Conservation (phyloP, 2,888 invertebrate genomes). For the Leuctra nigra region DNA sequence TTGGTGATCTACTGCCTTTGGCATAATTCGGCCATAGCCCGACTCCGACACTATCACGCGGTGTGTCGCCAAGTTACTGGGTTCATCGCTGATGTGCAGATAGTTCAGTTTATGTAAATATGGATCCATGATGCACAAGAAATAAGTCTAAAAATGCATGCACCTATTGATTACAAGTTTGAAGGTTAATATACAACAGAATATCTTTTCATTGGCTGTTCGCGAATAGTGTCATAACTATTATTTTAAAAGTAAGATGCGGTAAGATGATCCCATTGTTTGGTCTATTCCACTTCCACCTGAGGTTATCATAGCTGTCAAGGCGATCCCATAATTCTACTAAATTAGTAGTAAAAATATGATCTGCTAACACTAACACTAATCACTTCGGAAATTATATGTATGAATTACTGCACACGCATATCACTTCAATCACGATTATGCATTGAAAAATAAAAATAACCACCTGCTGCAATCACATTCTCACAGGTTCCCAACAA, state of each 20-base stretch:
- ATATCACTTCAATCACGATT: too few species aligned
- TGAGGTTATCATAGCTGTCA: too few species aligned
- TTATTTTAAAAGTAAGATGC: conserved; percentile 22
- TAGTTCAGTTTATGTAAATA: conserved; percentile 30
- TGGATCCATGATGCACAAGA: conserved; percentile 29
- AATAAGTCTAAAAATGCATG: not conserved
- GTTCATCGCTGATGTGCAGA: conserved; percentile 26
- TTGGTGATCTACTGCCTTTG: conserved; percentile 36
- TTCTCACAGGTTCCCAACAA: too few species aligned
- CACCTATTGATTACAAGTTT: not conserved
- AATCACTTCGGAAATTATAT: too few species aligned
- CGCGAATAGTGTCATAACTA: conserved; percentile 20
- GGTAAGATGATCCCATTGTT: conserved; percentile 25
- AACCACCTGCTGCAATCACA: too few species aligned
- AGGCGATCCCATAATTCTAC: too few species aligned
- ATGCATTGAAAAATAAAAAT: too few species aligned
- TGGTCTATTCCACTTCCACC: too few species aligned
- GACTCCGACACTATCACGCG: conserved; percentile 32
- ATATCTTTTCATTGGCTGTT: conserved; percentile 13
- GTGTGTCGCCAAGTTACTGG: conserved; percentile 20
- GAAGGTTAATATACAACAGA: not conserved
- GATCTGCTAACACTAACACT: too few species aligned
- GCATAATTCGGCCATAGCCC: conserved; percentile 40
- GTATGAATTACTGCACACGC: too few species aligned
- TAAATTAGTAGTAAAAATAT: too few species aligned